These are phyloP conservation scores for Hirtodrosophila histrioides DNA, from an alignment of 2,888 invertebrate species.

Conservation along the genomic window DNA sequence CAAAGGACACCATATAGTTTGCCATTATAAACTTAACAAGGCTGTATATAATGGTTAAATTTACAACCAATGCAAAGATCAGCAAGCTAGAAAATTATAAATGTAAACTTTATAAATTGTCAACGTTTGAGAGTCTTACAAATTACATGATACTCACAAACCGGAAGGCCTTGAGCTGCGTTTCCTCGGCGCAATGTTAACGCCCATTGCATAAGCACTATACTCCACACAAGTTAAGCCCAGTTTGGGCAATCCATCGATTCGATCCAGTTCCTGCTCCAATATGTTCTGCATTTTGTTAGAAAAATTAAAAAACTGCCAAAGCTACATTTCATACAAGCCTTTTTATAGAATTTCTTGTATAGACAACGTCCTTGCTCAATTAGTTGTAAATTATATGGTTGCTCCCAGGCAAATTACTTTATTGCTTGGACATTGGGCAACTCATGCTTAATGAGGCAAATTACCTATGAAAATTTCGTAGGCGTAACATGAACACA, in stretches of 20 bases:
- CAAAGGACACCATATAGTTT: constrained; percentile 60
- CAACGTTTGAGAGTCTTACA: too few relatives aligned
- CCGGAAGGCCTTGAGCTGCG: constrained; percentile 54
- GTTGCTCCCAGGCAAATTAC: constrained; percentile 53
- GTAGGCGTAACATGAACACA: constrained; percentile 47
- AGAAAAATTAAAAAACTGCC: constrained; percentile 38
- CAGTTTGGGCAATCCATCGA: constrained; percentile 51
- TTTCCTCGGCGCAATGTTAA: constrained; percentile 65
- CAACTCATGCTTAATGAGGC: constrained; percentile 33
- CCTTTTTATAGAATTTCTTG: constrained; percentile 51
- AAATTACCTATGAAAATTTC: constrained; percentile 38
- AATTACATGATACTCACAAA: too few relatives aligned
- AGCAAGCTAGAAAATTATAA: constrained; percentile 32
- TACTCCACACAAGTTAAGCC: constrained; percentile 66
- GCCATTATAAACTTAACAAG: constrained; percentile 56
- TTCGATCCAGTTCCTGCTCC: constrained; percentile 53
- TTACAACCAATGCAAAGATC: constrained; percentile 32
- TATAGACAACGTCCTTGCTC: constrained; percentile 18
- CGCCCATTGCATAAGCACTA: constrained; percentile 58
- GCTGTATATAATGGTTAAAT: constrained; percentile 55
- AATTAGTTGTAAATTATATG: constrained; percentile 69
- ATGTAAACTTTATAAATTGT: background rate
- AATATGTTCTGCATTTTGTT: constrained; percentile 52
- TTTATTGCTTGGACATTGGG: constrained; percentile 52
- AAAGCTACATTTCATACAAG: background rate